phyloP scores from a whole-genome alignment of 2,888 invertebrate genomes.

The Stegophylla sp. region DNA sequence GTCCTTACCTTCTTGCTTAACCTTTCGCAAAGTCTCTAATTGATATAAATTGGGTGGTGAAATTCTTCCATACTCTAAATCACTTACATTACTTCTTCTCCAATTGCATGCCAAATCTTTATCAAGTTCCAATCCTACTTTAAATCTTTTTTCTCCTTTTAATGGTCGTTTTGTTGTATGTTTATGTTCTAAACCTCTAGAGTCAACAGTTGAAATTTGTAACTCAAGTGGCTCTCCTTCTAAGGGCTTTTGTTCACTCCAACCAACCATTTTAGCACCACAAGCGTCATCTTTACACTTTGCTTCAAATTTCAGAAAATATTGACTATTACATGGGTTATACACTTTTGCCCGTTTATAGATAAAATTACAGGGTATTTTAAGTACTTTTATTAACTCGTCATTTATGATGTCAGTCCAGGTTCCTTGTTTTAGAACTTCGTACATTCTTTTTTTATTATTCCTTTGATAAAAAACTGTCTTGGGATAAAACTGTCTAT shows the following conservation, averaged over 20 bases:
- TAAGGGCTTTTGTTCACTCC: neutral
- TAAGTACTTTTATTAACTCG: neutral
- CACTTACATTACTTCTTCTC: neutral
- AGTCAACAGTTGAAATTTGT: neutral
- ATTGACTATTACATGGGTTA: neutral
- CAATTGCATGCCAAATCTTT: neutral
- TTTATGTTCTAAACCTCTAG: neutral
- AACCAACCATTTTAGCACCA: neutral
- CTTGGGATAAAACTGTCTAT: too few species aligned
- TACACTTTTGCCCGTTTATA: neutral
- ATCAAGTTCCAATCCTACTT: neutral
- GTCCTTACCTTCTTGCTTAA: neutral
- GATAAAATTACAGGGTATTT: neutral
- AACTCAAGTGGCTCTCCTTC: neutral
- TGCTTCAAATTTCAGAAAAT: neutral
- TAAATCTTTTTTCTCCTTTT: neutral
- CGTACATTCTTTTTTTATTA: too few species aligned
- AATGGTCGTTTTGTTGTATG: neutral
- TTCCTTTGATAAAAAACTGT: too few species aligned
- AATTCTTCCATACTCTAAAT: neutral
- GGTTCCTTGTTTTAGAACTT: too few species aligned
- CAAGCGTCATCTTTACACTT: neutral
- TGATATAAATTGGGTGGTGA: conserved; percentile 2
- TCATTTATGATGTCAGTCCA: too few species aligned
- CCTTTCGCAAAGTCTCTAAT: neutral